Evolutionary conservation across 2,797 vertebrate species (phyloP).

Genomic region (Pipistrellus kuhlii): DNA sequence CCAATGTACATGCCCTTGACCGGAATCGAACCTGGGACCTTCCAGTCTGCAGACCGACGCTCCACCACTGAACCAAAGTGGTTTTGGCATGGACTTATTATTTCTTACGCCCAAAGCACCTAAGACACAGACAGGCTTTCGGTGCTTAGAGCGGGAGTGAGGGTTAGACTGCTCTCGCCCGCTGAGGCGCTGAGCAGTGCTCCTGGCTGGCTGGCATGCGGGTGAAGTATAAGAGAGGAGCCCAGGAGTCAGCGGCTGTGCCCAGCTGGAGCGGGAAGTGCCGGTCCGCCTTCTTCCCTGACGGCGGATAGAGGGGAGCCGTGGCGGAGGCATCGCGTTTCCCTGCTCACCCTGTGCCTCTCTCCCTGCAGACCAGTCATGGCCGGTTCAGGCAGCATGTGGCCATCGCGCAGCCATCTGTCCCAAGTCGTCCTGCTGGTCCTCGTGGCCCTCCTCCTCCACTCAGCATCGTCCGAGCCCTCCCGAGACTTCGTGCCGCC

Average conservation of each 20-base stretch:
- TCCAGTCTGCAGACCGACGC: too few species aligned
- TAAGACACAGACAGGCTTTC: neutral
- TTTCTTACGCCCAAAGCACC: neutral
- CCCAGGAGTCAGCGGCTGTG: neutral
- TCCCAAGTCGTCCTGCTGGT: neutral
- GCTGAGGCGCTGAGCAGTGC: neutral
- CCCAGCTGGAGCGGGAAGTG: neutral
- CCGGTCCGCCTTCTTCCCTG: neutral
- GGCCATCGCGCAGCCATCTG: neutral
- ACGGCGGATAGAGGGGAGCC: neutral
- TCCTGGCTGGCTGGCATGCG: neutral
- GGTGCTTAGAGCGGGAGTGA: neutral
- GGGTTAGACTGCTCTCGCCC: neutral
- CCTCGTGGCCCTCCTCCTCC: slow-evolving; percentile 13
- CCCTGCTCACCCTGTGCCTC: neutral
- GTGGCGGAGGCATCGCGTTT: too few species aligned
- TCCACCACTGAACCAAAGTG: too few species aligned
- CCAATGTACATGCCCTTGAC: too few species aligned
- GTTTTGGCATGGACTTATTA: too few species aligned
- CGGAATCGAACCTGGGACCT: too few species aligned
- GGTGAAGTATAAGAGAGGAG: neutral
- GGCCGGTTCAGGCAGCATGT: neutral
- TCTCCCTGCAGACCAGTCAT: slow-evolving; percentile 64
- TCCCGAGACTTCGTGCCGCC: slow-evolving; percentile 55
- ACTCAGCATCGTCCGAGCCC: slow-evolving; percentile 25